phyloP scores from a whole-genome alignment of 2,113 vertebrate species.

The Aldabrachelys gigantea region DNA sequence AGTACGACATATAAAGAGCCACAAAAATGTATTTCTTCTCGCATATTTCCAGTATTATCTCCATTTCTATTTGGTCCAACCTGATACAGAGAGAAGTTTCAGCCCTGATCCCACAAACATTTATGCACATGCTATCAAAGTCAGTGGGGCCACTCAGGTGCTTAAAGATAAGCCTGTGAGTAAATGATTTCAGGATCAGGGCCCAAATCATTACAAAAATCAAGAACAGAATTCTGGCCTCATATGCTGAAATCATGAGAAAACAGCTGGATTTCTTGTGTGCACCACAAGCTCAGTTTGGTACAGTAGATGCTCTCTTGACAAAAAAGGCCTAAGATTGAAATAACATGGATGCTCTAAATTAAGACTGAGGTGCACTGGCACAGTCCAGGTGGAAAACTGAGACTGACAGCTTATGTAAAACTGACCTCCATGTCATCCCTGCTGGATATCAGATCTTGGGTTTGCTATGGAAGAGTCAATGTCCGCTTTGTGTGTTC shows the following conservation, averaged over 20 bases:
- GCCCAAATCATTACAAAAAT: background rate
- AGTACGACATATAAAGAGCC: background rate
- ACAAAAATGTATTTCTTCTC: background rate
- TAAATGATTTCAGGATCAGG: background rate
- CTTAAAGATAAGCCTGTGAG: background rate
- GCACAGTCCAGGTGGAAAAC: background rate
- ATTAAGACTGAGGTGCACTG: background rate
- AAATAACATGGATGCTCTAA: background rate
- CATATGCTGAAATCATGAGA: background rate
- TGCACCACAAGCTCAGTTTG: background rate
- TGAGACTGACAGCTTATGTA: background rate
- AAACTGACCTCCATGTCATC: background rate
- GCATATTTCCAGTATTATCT: rapidly evolving
- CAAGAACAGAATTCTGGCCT: background rate
- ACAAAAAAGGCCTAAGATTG: background rate
- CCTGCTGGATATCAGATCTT: rapidly evolving
- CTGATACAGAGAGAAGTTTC: background rate
- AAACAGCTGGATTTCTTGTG: background rate
- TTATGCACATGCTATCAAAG: background rate
- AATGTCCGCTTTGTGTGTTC: background rate
- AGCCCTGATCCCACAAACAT: background rate
- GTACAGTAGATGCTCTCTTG: background rate
- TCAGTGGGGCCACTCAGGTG: background rate
- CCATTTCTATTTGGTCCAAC: background rate
- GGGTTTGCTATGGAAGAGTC: background rate